These are phyloP conservation scores for Probosciger aterrimus DNA, from an alignment of 2,113 vertebrate species.

Conservation along the genomic window DNA sequence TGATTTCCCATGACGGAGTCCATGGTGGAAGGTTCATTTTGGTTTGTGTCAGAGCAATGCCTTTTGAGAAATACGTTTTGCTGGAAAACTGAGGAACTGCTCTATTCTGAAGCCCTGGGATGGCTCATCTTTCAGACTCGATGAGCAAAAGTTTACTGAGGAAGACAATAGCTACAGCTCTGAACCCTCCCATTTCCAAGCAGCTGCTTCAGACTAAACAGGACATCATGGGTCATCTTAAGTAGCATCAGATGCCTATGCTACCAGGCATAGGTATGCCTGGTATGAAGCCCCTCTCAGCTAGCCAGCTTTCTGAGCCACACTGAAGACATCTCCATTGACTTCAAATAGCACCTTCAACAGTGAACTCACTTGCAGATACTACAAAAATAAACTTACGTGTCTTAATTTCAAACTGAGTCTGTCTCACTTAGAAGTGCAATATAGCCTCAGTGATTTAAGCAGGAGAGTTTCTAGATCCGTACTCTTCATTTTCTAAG, in stretches of 20 bases:
- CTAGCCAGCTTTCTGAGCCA: not conserved
- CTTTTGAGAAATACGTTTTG: not conserved
- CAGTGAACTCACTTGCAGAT: not conserved
- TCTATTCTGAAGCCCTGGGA: not conserved
- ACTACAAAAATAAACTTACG: not conserved
- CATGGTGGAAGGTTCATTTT: not conserved
- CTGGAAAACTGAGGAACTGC: not conserved
- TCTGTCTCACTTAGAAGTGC: not conserved
- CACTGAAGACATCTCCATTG: not conserved
- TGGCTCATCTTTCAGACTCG: not conserved
- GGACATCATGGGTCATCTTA: not conserved
- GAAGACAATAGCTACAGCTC: not conserved
- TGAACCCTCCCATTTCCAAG: not conserved
- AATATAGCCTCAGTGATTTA: not conserved
- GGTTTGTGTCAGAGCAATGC: not conserved
- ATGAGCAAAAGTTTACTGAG: not conserved
- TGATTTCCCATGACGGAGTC: not conserved
- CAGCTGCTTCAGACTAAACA: not conserved
- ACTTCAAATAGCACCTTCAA: not conserved
- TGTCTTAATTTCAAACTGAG: not conserved
- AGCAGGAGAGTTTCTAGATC: not conserved
- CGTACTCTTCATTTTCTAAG: not conserved
- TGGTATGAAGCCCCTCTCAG: not conserved
- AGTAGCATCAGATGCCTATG: not conserved
- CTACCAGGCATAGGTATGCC: no score